Percentiles rank a stretch among this genome's conserved stretches.
These are phyloP conservation scores for Aleiodes sp. DNA, from an alignment of 1,140 invertebrate species.

Conservation along the genomic window DNA sequence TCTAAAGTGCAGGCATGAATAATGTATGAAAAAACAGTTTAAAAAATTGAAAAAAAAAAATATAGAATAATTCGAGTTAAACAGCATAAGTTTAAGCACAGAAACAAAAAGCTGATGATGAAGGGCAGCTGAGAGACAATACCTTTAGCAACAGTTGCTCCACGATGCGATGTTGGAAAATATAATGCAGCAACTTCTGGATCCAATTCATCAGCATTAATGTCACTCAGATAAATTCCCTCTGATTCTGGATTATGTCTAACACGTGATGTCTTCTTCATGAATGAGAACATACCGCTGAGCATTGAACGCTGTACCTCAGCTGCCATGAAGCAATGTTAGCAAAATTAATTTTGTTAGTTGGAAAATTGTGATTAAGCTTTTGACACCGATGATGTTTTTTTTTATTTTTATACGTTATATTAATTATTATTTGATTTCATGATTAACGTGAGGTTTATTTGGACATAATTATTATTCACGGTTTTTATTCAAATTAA, in stretches of 20 bases:
- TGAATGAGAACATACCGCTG: conserved; percentile 92
- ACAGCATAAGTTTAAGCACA: conserved; percentile 21
- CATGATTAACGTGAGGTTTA: no score
- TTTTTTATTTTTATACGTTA: background rate
- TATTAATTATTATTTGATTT: background rate
- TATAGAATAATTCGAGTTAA: conserved; percentile 26
- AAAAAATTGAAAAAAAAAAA: no score
- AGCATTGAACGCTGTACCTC: conserved; percentile 81
- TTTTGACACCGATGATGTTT: conserved; percentile 20
- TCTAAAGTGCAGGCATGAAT: no score
- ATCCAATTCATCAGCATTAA: conserved; percentile 88
- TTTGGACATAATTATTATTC: no score
- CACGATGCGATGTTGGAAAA: conserved; percentile 73
- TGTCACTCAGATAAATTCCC: conserved; percentile 93
- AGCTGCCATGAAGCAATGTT: conserved; percentile 50
- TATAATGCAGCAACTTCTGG: conserved; percentile 91
- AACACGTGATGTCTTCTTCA: conserved; percentile 79
- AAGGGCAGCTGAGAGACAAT: conserved; percentile 36
- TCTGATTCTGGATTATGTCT: conserved; percentile 77
- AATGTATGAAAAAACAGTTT: no score
- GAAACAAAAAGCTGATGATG: conserved; percentile 29
- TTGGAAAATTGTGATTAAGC: conserved; percentile 38
- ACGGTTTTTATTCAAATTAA: no score
- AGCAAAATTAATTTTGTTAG: conserved; percentile 43
- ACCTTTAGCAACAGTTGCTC: conserved; percentile 54